Evolutionary conservation across 2,888 invertebrate species (phyloP), one percentile per base, ranked within the genome.

Genomic region (Polia nebulosa): DNA sequence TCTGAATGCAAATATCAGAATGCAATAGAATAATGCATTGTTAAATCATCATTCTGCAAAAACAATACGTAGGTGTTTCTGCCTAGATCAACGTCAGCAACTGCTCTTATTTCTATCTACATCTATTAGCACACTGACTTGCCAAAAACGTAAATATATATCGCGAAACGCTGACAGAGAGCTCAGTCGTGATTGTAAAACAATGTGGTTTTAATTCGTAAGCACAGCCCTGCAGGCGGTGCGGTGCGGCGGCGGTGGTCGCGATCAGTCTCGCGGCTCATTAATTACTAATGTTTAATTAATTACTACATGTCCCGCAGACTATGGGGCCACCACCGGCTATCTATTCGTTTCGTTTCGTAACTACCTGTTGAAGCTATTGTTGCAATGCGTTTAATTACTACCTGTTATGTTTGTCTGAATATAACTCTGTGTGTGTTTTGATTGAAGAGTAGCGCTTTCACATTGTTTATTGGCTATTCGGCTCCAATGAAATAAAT

Each of bases 211-310:
- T 25, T 69, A 39, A 36, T 34, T 53, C 7, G n/a, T n/a, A 20
- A 36, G n/a, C 47, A 25, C 20, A 32, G 45, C 6, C 22, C 29
- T 6, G n/a, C 34, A n/a, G n/a, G 51, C 41, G 45, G 11, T 8
- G 34, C 25, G 11, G 6, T 39, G 55, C n/a, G 39, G 8, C 15
- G 25, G 20, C 2, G 25, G 65, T 49, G 63, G 69, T 57, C 70
- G 44, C 56, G 27, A 15, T 39, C 29, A n/a, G 15, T 61, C 61
- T 39, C 17, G 51, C 53, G 51, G 29, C 62, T 75, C 63, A 47
- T 76, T 76, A 59, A 72, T 79, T 57, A 63, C 62, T 72, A 76
- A 76, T 82, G 65, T 67, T 81, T 63, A 81, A 78, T 72, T 75
- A 80, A 76, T 78, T 25, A 65, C 57, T 41, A 25, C 62, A 32